phyloP scores from a whole-genome alignment of 2,797 vertebrate genomes.

The Crenichthys baileyi region DNA sequence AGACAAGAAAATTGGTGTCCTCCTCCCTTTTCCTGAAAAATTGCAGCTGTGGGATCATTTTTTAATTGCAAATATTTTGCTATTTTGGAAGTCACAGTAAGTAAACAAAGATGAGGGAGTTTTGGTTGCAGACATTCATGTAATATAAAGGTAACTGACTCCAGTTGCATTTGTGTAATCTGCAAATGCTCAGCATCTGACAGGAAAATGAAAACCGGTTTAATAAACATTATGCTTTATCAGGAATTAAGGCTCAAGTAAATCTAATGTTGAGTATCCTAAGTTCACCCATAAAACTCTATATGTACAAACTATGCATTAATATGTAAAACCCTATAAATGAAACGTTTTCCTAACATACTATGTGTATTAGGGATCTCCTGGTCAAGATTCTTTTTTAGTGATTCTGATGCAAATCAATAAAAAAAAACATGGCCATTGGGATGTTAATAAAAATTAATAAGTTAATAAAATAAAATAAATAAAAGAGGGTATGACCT shows the following conservation, averaged over 20 bases:
- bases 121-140: slow-evolving; percentile 47
- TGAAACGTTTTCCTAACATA: neutral
- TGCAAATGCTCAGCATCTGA: slow-evolving; percentile 22
- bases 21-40: slow-evolving; percentile 26
- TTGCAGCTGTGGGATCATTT: neutral
- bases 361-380: neutral
- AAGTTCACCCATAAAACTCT: neutral
- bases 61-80: slow-evolving; percentile 42
- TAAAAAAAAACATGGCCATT: no score
- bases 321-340: neutral
- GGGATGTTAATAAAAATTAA: no score
- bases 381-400: neutral
- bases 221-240: slow-evolving; percentile 12
- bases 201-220: slow-evolving; percentile 15
- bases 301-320: neutral
- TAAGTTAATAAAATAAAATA: no score
- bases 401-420: no score
- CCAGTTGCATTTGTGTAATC: slow-evolving; percentile 31
- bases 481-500: no score
- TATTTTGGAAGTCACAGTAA: slow-evolving; percentile 34
- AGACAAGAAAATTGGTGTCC: slow-evolving; percentile 3
- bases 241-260: neutral
- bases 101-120: slow-evolving; percentile 36
- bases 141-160: slow-evolving; percentile 14
- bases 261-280: neutral